Percentiles rank a stretch among this genome's conserved stretches.
Conservation (phyloP, 2,113 vertebrate species). For the Leptocoma aspasia region DNA sequence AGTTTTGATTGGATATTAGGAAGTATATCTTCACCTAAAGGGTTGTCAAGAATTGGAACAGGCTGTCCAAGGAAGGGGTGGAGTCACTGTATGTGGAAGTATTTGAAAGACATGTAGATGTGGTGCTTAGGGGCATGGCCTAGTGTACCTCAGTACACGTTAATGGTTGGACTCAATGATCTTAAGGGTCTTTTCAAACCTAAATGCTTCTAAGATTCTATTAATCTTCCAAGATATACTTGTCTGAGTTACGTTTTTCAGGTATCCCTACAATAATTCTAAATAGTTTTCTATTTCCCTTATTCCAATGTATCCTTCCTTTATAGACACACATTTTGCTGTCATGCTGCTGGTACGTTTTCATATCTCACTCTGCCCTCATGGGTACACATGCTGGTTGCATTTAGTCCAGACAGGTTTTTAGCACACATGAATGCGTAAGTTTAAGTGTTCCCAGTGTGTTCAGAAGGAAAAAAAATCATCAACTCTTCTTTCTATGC, state of each 20-base stretch:
- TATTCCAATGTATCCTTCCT: not conserved
- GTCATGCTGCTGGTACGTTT: not conserved
- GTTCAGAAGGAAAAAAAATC: not conserved
- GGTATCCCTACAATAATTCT: not conserved
- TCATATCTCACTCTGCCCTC: not conserved
- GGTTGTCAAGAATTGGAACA: not conserved
- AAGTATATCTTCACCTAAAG: not conserved
- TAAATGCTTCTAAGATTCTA: not conserved
- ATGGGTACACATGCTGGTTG: not conserved
- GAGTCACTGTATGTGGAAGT: not conserved
- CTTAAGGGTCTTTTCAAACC: not conserved
- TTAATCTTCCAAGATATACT: not conserved
- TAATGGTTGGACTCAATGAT: not conserved
- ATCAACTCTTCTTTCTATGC: not conserved
- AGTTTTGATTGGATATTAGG: not conserved
- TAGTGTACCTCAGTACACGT: not conserved
- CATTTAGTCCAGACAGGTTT: not conserved
- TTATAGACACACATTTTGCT: not conserved
- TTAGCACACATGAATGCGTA: not conserved
- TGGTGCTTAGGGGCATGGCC: not conserved
- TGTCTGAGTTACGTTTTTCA: not conserved
- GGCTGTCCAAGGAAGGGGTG: not conserved
- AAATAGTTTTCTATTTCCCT: not conserved
- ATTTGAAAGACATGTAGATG: fast-evolving
- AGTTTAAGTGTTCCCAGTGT: not conserved